Evolutionary conservation across 2,888 invertebrate species (phyloP).

Genomic region (Branchipolynoe longqiensis): DNA sequence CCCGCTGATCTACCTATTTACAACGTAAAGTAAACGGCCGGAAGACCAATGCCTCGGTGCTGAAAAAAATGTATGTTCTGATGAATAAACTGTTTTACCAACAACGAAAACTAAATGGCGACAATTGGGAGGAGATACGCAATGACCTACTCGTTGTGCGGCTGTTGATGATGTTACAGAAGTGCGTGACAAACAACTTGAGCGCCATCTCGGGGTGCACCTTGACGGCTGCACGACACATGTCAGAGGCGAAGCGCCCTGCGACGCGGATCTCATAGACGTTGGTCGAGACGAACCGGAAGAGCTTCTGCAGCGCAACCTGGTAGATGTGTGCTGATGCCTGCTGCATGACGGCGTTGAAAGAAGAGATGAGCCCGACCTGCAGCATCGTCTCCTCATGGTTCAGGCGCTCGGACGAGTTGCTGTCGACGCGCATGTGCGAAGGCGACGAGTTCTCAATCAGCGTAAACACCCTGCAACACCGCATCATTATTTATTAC

Average conservation of each 20-base stretch:
- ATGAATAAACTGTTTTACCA: too few species aligned
- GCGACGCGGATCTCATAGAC: constrained; percentile 93
- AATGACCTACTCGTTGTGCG: constrained; percentile 53
- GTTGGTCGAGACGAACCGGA: constrained; percentile 87
- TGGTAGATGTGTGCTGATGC: constrained; percentile 86
- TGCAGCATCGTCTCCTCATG: constrained; percentile 88
- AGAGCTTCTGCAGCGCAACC: constrained; percentile 89
- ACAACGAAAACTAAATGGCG: too few species aligned
- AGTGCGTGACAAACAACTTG: constrained; percentile 88
- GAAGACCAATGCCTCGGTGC: too few species aligned
- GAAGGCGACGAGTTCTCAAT: constrained; percentile 82
- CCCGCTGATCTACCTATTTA: too few species aligned
- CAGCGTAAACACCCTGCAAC: constrained; percentile 79
- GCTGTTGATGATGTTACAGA: constrained; percentile 62
- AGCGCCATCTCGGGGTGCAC: constrained; percentile 87
- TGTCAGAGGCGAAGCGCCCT: constrained; percentile 89
- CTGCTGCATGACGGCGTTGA: constrained; percentile 87
- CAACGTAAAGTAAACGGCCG: too few species aligned
- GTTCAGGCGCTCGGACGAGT: constrained; percentile 84
- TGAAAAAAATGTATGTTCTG: too few species aligned
- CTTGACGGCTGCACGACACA: constrained; percentile 85
- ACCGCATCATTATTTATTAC: too few species aligned
- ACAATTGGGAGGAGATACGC: too few species aligned
- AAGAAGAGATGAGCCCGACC: constrained; percentile 87
- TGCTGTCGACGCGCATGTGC: constrained; percentile 65